Conservation (phyloP, 2,888 invertebrate species). For the Eupeodes luniger region DNA sequence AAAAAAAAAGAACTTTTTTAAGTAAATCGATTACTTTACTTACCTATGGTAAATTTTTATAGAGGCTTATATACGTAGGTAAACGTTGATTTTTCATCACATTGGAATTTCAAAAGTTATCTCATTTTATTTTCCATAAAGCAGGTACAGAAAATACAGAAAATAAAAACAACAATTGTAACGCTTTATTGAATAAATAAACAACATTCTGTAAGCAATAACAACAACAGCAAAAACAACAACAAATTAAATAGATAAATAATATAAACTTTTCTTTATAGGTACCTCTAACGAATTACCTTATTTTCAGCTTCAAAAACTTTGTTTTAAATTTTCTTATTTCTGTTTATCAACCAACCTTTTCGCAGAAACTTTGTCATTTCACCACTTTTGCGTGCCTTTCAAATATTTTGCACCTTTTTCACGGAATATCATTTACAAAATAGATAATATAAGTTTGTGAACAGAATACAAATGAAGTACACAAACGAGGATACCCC, state of each 20-base stretch:
- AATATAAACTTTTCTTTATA: background rate
- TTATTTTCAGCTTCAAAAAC: slow-evolving; percentile 23
- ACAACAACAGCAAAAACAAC: background rate
- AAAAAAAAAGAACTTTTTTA: background rate
- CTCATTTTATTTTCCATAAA: background rate
- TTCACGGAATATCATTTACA: slow-evolving; percentile 16
- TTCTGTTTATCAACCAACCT: background rate
- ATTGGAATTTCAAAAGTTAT: slow-evolving; percentile 18
- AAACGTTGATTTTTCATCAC: slow-evolving; percentile 7
- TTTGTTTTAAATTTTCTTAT: slow-evolving; percentile 15
- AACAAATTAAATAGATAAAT: background rate
- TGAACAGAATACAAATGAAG: slow-evolving; percentile 19
- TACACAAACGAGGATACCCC: background rate
- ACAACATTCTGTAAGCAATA: background rate
- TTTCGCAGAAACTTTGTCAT: background rate
- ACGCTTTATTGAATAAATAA: background rate
- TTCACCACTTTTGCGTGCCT: background rate
- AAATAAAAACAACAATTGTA: background rate
- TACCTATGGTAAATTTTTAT: background rate
- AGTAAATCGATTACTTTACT: background rate
- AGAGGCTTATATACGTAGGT: background rate
- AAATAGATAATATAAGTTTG: slow-evolving; percentile 18
- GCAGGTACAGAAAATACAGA: background rate
- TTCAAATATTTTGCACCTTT: slow-evolving; percentile 27
- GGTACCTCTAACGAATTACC: background rate